Evolutionary conservation across 2,113 vertebrate species (phyloP).

Genomic region (Misgurnus mizolepis): DNA sequence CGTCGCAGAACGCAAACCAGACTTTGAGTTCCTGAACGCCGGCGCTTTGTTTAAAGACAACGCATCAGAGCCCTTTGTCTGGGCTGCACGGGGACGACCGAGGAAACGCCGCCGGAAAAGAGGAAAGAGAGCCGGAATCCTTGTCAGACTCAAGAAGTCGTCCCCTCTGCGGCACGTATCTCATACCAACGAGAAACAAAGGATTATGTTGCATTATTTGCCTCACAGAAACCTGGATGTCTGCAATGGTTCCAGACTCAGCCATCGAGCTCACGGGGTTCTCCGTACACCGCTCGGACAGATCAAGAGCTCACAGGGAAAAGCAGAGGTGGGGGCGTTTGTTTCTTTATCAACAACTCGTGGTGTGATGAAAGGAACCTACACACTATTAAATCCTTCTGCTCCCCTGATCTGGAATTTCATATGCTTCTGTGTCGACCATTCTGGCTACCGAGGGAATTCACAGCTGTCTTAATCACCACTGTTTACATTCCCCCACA

Average conservation of each 20-base stretch:
- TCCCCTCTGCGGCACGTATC: not conserved
- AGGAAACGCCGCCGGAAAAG: not conserved
- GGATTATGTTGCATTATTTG: not conserved
- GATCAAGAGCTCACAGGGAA: not conserved
- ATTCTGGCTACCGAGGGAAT: too few relatives aligned
- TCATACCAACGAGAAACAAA: not conserved
- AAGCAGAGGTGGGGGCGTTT: not conserved
- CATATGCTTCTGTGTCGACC: too few relatives aligned
- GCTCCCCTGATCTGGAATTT: too few relatives aligned
- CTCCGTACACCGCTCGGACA: not conserved
- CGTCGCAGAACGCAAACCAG: not conserved
- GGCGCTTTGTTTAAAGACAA: not conserved
- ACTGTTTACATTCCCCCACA: too few relatives aligned
- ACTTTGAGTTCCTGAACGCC: not conserved
- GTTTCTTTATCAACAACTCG: not conserved
- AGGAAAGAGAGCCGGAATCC: not conserved
- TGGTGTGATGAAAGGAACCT: too few relatives aligned
- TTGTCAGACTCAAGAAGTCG: not conserved
- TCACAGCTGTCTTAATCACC: too few relatives aligned
- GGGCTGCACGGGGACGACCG: not conserved
- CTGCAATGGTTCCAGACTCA: not conserved
- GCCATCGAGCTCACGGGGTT: conserved; percentile 4
- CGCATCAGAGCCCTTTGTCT: not conserved
- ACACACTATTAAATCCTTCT: too few relatives aligned
- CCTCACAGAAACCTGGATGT: not conserved